A percentile compares a stretch with the other conserved stretches of the same genome.
These are phyloP conservation scores for Amphiura filiformis DNA, from an alignment of 35 echinoderm and acorn worm species.

Conservation along the genomic window DNA sequence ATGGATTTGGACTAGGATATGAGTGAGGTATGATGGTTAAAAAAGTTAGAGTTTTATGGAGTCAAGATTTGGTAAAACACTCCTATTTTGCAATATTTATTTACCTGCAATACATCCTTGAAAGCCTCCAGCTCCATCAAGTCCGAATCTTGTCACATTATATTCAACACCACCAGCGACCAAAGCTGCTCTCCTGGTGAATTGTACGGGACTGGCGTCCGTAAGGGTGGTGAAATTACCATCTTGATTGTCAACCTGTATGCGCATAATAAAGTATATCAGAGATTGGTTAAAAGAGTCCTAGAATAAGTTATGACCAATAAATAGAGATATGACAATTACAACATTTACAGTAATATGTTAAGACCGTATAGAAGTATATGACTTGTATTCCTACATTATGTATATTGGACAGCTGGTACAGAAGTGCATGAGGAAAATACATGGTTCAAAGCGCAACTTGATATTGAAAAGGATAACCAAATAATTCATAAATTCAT, in stretches of 20 bases:
- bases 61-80: too few species aligned
- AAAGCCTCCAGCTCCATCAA: slow-evolving; percentile 4
- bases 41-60: too few species aligned
- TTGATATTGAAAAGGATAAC: too few species aligned
- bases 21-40: too few species aligned
- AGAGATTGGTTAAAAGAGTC: background rate
- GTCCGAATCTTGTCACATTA: slow-evolving; percentile 22
- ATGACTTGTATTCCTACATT: too few species aligned
- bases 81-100: too few species aligned
- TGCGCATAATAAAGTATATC: background rate
- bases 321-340: background rate
- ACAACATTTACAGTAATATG: background rate
- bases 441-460: too few species aligned
- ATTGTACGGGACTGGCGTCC: background rate
- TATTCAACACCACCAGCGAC: slow-evolving; percentile 21
- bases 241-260: slow-evolving; percentile 19
- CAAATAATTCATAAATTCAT: too few species aligned
- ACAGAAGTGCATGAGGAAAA: too few species aligned
- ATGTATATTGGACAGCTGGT: too few species aligned
- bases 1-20: too few species aligned
- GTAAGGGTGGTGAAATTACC: slow-evolving; percentile 1
- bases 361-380: background rate
- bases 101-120: slow-evolving; percentile 24
- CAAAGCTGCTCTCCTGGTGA: slow-evolving; percentile 7
- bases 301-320: background rate